Conservation (phyloP, 1,140 invertebrate species). For the Condylostylus longicornis region DNA sequence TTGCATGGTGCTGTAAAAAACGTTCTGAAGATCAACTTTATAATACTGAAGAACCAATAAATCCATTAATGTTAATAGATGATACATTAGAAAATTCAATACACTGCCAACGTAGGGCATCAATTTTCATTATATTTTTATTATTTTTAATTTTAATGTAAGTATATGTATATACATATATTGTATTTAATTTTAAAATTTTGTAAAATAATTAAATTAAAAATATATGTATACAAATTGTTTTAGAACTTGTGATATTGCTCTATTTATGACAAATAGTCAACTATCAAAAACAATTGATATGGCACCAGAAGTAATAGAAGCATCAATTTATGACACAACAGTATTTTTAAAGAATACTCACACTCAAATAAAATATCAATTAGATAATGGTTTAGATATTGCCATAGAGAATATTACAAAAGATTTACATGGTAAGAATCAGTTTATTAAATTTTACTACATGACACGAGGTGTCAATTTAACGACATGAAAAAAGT, state of each 20-base stretch:
- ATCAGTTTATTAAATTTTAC: slow-evolving; percentile 17
- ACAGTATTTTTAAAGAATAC: slow-evolving; percentile 41
- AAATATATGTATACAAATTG: not conserved
- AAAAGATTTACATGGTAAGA: slow-evolving; percentile 46
- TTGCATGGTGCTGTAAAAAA: slow-evolving; percentile 26
- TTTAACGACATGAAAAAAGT: slow-evolving; percentile 18
- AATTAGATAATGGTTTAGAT: slow-evolving; percentile 42
- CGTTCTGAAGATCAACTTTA: slow-evolving; percentile 9
- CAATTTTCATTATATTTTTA: slow-evolving; percentile 29
- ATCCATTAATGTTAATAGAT: slow-evolving; percentile 22
- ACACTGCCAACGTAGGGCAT: slow-evolving; percentile 25
- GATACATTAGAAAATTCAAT: slow-evolving; percentile 20
- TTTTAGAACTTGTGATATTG: not conserved
- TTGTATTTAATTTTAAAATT: not conserved
- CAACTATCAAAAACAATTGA: slow-evolving; percentile 36
- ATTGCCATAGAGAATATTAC: slow-evolving; percentile 40
- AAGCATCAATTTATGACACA: slow-evolving; percentile 41
- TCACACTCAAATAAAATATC: slow-evolving; percentile 41
- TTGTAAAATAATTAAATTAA: not conserved
- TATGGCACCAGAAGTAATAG: slow-evolving; percentile 36
- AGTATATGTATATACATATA: slow-evolving; percentile 13
- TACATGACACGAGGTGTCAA: slow-evolving; percentile 5
- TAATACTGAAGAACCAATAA: slow-evolving; percentile 17
- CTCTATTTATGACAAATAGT: slow-evolving; percentile 34
- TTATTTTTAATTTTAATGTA: slow-evolving; percentile 33